These are phyloP conservation scores for Aplochiton taeniatus DNA, from an alignment of 2,797 vertebrate species.

Conservation along the genomic window DNA sequence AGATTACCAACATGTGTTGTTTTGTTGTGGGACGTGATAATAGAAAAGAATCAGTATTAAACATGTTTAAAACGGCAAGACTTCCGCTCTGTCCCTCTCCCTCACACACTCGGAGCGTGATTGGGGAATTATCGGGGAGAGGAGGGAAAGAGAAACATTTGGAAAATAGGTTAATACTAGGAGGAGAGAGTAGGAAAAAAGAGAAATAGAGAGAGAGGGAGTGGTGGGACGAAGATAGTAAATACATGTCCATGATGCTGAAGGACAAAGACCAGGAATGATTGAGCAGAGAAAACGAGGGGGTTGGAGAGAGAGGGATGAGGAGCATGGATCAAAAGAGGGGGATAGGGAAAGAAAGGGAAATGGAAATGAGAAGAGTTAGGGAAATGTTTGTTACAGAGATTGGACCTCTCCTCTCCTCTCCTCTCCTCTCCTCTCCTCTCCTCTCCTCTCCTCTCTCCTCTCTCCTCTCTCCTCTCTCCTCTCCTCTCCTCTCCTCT, in stretches of 20 bases:
- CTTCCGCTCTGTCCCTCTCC: too few species aligned
- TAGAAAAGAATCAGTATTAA: constrained; percentile 47
- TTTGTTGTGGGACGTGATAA: constrained; percentile 50
- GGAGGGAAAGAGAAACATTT: not conserved
- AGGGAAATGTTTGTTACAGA: not conserved
- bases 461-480: not conserved
- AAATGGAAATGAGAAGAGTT: not conserved
- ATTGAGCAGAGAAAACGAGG: not conserved
- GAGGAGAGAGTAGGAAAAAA: not conserved
- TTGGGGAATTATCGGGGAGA: not conserved
- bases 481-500: not conserved
- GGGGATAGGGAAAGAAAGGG: not conserved
- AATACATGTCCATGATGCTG: too few species aligned
- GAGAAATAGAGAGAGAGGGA: constrained; percentile 3
- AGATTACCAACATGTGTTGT: constrained; percentile 55
- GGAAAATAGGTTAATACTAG: not conserved
- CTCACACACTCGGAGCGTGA: not conserved
- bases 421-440: not conserved
- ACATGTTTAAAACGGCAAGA: constrained; percentile 22
- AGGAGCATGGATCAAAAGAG: not conserved
- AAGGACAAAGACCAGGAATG: not conserved
- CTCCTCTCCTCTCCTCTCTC: not conserved
- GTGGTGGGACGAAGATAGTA: not conserved
- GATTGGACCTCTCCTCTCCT: not conserved
- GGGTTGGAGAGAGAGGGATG: constrained; percentile 14